Evolutionary conservation across 2,797 vertebrate genomes (phyloP).

Genomic region (Pipistrellus pipistrellus): DNA sequence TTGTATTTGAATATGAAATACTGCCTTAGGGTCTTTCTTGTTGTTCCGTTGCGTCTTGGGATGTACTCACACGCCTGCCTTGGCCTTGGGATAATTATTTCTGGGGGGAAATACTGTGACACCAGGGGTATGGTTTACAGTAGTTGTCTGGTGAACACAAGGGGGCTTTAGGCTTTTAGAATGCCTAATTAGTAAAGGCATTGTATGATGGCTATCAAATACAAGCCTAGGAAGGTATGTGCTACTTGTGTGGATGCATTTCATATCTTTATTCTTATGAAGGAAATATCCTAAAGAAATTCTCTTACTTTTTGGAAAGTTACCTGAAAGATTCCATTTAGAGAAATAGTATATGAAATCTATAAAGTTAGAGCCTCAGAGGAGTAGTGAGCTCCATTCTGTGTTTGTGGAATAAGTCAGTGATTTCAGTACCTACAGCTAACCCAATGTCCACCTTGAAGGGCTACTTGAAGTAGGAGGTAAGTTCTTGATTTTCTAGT

Average conservation of each 20-base stretch:
- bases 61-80: not conserved
- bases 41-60: not conserved
- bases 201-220: not conserved
- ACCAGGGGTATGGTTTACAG: not conserved
- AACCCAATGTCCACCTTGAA: not conserved
- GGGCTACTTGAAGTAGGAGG: not conserved
- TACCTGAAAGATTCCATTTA: not conserved
- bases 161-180: not conserved
- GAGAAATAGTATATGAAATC: not conserved
- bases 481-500: not conserved
- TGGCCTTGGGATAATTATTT: slow-evolving; percentile 40
- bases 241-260: not conserved
- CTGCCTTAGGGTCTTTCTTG: not conserved
- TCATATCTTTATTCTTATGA: not conserved
- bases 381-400: not conserved
- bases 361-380: not conserved
- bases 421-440: not conserved
- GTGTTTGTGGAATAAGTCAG: not conserved
- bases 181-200: slow-evolving; percentile 59
- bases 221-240: not conserved
- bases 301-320: not conserved
- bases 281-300: slow-evolving; percentile 21
- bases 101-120: slow-evolving; percentile 1
- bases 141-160: not conserved
- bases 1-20: not conserved